Base-by-base conservation (phyloP, 2,113 vertebrate genomes). In the Daubentonia madagascariensis region DNA sequence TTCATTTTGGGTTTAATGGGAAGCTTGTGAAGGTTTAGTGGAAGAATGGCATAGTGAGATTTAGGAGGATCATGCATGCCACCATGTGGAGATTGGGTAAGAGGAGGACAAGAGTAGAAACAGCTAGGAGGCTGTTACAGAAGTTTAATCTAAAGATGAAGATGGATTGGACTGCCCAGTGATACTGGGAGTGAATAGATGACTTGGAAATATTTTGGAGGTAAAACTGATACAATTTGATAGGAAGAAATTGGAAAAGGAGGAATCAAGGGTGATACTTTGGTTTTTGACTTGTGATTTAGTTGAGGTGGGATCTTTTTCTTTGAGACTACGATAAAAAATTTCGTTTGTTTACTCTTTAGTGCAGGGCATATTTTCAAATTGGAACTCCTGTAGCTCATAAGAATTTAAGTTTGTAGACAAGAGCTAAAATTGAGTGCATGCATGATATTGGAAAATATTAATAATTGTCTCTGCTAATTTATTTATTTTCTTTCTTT, bases 401-500 rank as follows among this genome's bases (percentile, higher is more conserved):
- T 89, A 54, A 68, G 61, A 75, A 75, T 85, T 72, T 84, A 89
- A 37, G 45, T 94, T 57, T 86, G 35, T 75, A 37, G 75, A 8
- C 23, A 63, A 87, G 78, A 93, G 18, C 37, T 81, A 63, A 91
- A 93, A 73, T 48, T 7, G 68, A 95, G 7, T 65, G 20, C 68
- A 48, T 85, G 5, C 3, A 18, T 73, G 81, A 57, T 92, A 67
- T 40, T 97, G 63, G 13, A 88, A 86, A 94, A 92, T 57, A 57
- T 57, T 57, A 57, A 57, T 84, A 89, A 92, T 59, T 68, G 28
- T 85, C 35, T 72, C 76, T 94, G 50, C 40, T 63, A 8, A 83
- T 94, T 91, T 94, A 18, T 54, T 90, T 78, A 37, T 97, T 94
- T 96, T 85, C 80, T 8, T 86, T 96, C 17, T 84, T 37, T 96